Evolutionary conservation across 2,888 invertebrate species (phyloP).

Genomic region (Lasioglossum figueresi): DNA sequence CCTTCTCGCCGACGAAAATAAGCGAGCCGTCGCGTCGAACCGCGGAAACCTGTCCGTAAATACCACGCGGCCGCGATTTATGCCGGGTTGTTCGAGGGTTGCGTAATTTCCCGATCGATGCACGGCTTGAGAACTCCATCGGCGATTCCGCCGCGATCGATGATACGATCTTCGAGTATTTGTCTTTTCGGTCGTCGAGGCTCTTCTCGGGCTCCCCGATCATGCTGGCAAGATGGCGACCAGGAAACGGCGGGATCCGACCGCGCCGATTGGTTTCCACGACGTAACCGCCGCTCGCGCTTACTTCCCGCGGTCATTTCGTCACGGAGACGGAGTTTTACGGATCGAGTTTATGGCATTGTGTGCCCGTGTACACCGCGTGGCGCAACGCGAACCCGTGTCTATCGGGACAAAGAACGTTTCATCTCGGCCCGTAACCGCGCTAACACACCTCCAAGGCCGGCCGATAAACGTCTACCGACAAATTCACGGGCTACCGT

Average conservation of each 20-base stretch:
- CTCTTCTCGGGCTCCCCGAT: background rate
- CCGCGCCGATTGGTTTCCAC: conserved; percentile 62
- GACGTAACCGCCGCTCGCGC: conserved; percentile 59
- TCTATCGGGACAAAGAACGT: conserved; percentile 58
- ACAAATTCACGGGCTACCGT: conserved; percentile 29
- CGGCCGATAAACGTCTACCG: conserved; percentile 47
- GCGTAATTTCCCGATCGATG: conserved; percentile 11
- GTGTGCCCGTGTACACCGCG: conserved; percentile 24
- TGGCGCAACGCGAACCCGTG: conserved; percentile 28
- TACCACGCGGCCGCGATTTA: conserved; percentile 22
- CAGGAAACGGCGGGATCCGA: conserved; percentile 25
- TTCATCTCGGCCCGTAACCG: conserved; percentile 59
- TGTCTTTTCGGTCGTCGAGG: background rate
- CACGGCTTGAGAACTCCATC: background rate
- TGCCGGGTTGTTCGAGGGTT: background rate
- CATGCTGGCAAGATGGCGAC: conserved; percentile 5
- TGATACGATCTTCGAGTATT: background rate
- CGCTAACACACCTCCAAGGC: conserved; percentile 32
- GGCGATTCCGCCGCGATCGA: background rate
- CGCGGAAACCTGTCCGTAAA: conserved; percentile 21
- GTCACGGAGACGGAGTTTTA: conserved; percentile 74
- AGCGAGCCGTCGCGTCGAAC: background rate
- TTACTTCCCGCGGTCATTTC: conserved; percentile 65
- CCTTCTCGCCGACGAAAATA: background rate
- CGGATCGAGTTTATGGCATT: conserved; percentile 67